Evolutionary conservation across 1,140 invertebrate genomes (phyloP).

Genomic region (Rhagoletis zephyria): DNA sequence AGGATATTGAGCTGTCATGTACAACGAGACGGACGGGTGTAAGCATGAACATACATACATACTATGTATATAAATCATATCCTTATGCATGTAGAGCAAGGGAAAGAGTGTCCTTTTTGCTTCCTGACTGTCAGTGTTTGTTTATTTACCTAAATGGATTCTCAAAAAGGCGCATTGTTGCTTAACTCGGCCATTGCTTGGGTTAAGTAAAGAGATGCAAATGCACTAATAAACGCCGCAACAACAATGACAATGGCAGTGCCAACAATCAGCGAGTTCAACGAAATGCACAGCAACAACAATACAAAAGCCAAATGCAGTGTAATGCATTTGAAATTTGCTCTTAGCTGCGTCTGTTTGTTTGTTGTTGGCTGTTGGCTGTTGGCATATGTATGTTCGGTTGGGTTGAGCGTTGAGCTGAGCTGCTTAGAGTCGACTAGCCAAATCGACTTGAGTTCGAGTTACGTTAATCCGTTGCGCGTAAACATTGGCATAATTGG

Average conservation of each 20-base stretch:
- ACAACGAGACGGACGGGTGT: not conserved
- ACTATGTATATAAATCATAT: no score
- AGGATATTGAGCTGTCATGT: not conserved
- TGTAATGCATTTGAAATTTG: not conserved
- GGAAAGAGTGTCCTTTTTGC: slow-evolving; percentile 4
- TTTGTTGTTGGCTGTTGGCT: not conserved
- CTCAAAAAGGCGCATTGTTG: slow-evolving; percentile 7
- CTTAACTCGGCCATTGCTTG: not conserved
- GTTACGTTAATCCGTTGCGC: slow-evolving; percentile 33
- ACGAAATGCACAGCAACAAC: slow-evolving; percentile 11
- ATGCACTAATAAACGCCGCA: slow-evolving; percentile 41
- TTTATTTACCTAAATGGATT: slow-evolving; percentile 37
- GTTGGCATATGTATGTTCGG: not conserved
- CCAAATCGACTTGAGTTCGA: not conserved
- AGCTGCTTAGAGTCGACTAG: not conserved
- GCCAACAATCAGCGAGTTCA: not conserved
- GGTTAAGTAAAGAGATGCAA: slow-evolving; percentile 26
- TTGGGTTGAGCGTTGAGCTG: not conserved
- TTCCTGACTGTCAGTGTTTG: not conserved
- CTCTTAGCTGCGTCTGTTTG: not conserved
- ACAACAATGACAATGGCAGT: not conserved
- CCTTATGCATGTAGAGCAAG: not conserved
- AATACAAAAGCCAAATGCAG: not conserved
- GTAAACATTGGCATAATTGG: slow-evolving; percentile 33
- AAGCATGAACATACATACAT: not conserved